Conservation (phyloP, 2,797 vertebrate genomes). For the Sternotherus odoratus region DNA sequence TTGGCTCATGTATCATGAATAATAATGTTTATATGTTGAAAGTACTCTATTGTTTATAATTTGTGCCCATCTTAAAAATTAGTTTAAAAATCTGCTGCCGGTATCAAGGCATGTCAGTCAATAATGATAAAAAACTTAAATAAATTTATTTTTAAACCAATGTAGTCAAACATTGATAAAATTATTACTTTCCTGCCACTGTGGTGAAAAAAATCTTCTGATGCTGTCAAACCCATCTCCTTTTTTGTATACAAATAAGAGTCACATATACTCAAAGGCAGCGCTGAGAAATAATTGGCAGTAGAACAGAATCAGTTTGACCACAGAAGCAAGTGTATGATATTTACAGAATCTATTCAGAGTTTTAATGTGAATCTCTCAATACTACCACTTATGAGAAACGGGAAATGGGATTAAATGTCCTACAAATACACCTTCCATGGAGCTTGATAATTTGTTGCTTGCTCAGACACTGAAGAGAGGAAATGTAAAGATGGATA, state of each 20-base stretch:
- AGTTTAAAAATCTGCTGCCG: background rate
- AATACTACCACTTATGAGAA: background rate
- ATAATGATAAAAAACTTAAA: background rate
- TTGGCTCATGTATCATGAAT: constrained; percentile 18
- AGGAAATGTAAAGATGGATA: background rate
- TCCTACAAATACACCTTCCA: background rate
- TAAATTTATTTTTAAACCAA: background rate
- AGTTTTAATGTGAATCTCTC: background rate
- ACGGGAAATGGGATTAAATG: background rate
- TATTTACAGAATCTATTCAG: background rate
- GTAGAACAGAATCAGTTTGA: rapidly evolving
- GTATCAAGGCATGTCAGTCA: background rate
- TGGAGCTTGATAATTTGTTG: background rate
- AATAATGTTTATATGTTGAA: constrained; percentile 24
- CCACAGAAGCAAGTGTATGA: background rate
- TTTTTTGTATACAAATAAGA: background rate
- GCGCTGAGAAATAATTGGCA: rapidly evolving
- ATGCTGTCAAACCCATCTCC: background rate
- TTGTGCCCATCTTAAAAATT: background rate
- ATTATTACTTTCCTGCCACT: background rate
- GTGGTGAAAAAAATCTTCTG: background rate
- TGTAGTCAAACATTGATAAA: background rate
- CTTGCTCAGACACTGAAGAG: background rate
- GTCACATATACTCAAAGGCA: rapidly evolving
- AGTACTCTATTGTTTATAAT: constrained; percentile 22